Evolutionary conservation across 64 coral and sea anemone species (phyloP), one percentile per base, ranked within the genome.

Genomic region (Pachyseris speciosa): DNA sequence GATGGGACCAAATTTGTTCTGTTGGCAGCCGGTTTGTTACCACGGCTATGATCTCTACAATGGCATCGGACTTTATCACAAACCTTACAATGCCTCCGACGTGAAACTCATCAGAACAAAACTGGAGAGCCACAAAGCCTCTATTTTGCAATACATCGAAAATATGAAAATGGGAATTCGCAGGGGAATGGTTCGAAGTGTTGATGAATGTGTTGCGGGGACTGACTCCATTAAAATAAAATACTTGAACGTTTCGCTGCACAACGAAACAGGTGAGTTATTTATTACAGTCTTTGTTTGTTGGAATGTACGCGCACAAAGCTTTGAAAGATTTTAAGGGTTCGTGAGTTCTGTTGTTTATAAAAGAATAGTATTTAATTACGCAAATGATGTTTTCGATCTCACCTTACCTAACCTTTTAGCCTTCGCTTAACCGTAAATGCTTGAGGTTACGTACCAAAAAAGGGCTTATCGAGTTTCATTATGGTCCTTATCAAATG

Each of bases 1-100:
- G 89, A 78, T 95, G 89, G 96, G 96, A 7, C 96, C 96, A 2
- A 95, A 98, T 75, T 39, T 89, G 28, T 98, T 95, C 67, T 98
- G 96, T 45, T 98, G 93, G 92, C 92, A 95, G 20, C 96, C 88
- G 0, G 53, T 98, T 2, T 98, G 96, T 81, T 80, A 86, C 34
- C 37, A 95, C 27, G 78, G 93, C 0, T 84, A 69, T 20, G 74
- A 86, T 36, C 40, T 98, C 11, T 86, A 85, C 63, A 92, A 89
- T 67, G 89, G 50, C 15, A 65, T 98, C 8, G 84, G 67, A 42
- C 34, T 85, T 20, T 79, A 98, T 55, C 84, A 70, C 32, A 94
- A 88, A 65, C 96, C 96, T 0, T 69, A 43, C 25, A 60, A 51
- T 30, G 49, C 84, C 28, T 2, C 44, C 0, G 96, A 92, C 3